phyloP scores from a whole-genome alignment of 1,140 invertebrate genomes.

The Chlorops oryzae region DNA sequence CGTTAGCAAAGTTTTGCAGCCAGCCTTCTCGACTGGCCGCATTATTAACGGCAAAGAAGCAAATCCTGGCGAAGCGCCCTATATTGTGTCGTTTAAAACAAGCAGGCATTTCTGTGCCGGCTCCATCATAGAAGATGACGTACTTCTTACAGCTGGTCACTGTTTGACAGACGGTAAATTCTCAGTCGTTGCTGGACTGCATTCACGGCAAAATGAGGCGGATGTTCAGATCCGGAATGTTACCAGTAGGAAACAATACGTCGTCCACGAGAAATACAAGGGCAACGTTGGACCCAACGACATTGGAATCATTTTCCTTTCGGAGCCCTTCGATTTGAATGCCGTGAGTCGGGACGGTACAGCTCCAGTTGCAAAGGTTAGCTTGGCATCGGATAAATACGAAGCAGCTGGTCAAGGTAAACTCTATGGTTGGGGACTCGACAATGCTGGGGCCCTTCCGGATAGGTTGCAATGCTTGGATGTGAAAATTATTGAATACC shows the following conservation, averaged over 20 bases:
- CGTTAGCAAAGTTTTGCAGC: conserved; percentile 16
- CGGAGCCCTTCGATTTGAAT: conserved; percentile 50
- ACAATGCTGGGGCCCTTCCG: conserved; percentile 29
- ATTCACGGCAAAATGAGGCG: conserved; percentile 38
- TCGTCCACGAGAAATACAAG: conserved; percentile 50
- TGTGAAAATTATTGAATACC: conserved; percentile 37
- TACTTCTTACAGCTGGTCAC: conserved; percentile 35
- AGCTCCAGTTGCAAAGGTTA: conserved; percentile 49
- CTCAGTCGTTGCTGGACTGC: conserved; percentile 29
- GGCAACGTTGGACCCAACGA: conserved; percentile 55
- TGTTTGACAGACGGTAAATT: conserved; percentile 20
- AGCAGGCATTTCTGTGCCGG: conserved; percentile 31
- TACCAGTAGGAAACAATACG: conserved; percentile 12
- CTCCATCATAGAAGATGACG: conserved; percentile 7
- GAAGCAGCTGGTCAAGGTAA: conserved; percentile 30
- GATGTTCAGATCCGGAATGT: conserved; percentile 21
- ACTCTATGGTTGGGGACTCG: conserved; percentile 52
- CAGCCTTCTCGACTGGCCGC: conserved; percentile 33
- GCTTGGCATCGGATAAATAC: conserved; percentile 46
- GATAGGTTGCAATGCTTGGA: conserved; percentile 44
- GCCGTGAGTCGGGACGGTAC: conserved; percentile 27
- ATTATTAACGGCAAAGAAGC: conserved; percentile 46
- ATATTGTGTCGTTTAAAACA: conserved; percentile 33
- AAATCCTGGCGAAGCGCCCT: conserved; percentile 30
- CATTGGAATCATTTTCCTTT: conserved; percentile 56